Percentiles rank a stretch among this genome's conserved stretches.
Evolutionary conservation across 2,797 vertebrate genomes (phyloP).

Genomic region (Pristis pectinata): DNA sequence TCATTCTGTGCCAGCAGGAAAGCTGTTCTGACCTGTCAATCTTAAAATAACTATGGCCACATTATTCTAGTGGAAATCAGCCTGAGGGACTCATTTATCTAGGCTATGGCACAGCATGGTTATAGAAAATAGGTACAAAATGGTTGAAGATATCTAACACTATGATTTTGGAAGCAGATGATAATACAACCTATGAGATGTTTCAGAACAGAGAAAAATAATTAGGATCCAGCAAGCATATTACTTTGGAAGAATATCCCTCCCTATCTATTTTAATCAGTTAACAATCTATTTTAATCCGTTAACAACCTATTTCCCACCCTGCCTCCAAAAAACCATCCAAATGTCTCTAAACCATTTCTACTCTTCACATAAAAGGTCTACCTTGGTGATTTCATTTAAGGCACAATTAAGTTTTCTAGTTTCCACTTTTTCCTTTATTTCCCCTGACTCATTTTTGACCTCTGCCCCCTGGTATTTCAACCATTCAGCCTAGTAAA

Average conservation of each 20-base stretch:
- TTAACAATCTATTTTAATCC: background rate
- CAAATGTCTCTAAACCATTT: background rate
- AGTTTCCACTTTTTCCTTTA: background rate
- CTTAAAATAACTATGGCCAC: constrained; percentile 3
- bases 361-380: background rate
- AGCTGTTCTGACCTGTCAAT: background rate
- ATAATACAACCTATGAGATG: background rate
- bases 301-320: too few relatives aligned
- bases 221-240: background rate
- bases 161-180: background rate
- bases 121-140: background rate
- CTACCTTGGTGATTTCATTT: background rate
- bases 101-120: constrained; percentile 22
- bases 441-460: background rate
- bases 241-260: background rate
- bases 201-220: background rate
- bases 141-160: background rate
- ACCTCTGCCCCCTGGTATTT: background rate
- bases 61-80: background rate
- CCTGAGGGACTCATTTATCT: background rate
- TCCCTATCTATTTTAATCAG: background rate
- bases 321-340: background rate
- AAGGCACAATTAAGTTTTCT: background rate
- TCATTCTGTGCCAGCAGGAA: background rate
- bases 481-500: background rate